Evolutionary conservation across 1,140 invertebrate species (phyloP).

Genomic region (Aphelinus atriplicis): DNA sequence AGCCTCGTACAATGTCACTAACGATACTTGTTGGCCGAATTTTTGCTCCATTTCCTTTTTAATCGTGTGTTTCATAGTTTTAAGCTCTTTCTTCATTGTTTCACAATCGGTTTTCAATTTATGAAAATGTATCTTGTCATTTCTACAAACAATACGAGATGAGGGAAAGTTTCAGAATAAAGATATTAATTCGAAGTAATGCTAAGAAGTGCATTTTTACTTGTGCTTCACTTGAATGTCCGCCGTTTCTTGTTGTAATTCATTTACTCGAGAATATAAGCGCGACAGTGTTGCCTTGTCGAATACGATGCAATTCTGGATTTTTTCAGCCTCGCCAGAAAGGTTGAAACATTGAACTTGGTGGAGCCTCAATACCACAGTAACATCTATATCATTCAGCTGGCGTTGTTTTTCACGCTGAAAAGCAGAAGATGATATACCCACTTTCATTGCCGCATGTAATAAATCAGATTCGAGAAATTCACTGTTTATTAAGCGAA

Average conservation of each 20-base stretch:
- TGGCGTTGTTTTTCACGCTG: slow-evolving; percentile 76
- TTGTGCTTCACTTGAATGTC: slow-evolving; percentile 70
- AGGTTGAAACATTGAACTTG: slow-evolving; percentile 73
- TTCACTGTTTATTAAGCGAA: too few relatives aligned
- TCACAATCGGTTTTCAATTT: slow-evolving; percentile 69
- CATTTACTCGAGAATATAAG: slow-evolving; percentile 72
- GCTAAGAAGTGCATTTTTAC: slow-evolving; percentile 53
- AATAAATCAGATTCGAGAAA: background rate
- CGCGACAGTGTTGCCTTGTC: slow-evolving; percentile 67
- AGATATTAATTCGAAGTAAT: too few relatives aligned
- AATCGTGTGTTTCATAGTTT: slow-evolving; percentile 64
- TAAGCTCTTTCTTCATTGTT: slow-evolving; percentile 67
- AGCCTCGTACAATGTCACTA: slow-evolving; percentile 69
- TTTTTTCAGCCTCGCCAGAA: slow-evolving; percentile 63
- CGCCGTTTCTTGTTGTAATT: slow-evolving; percentile 72
- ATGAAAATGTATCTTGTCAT: slow-evolving; percentile 66
- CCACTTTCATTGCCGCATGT: slow-evolving; percentile 9
- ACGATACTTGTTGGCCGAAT: slow-evolving; percentile 68
- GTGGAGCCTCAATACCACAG: slow-evolving; percentile 72
- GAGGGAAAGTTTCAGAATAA: background rate
- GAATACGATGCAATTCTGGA: slow-evolving; percentile 73
- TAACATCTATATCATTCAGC: slow-evolving; percentile 75
- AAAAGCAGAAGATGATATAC: slow-evolving; percentile 22
- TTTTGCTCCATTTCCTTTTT: slow-evolving; percentile 67
- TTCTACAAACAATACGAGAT: slow-evolving; percentile 45